Base-by-base conservation (phyloP, 2,797 vertebrate genomes). In the Hapalemur alaotrensis region DNA sequence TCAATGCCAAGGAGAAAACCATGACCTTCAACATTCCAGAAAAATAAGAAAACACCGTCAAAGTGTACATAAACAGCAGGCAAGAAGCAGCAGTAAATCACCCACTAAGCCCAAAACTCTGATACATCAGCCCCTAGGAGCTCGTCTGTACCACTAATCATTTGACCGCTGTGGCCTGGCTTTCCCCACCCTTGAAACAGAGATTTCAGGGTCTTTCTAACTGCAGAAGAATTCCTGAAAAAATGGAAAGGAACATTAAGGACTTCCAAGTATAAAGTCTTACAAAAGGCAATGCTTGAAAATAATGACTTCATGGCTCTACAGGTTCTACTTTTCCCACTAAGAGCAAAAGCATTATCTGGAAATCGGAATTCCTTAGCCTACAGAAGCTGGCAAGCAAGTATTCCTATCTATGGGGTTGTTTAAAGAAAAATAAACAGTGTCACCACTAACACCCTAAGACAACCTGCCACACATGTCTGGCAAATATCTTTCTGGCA, bases 311-410 rank as follows among this genome's bases (percentile, higher is more conserved):
- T 73, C 35, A 52, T 20, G 50, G 43, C 20, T 54, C 59, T 91
- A 20, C 59, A n/a, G 59, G n/a, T 93, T 93, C 65, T 48, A 30
- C 67, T 81, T 76, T 76, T 70, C 57, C 67, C 92, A 69, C 1
- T 46, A 61, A 93, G 4, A 84, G 75, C 69, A 84, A 67, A 84
- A 94, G 38, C 35, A 13, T 63, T 59, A 95, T 30, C 75, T 93
- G 79, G 70, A 96, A 80, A 76, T 78, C 89, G 83, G 69, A 85
- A 86, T 86, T 92, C 75, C 89, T 95, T 30, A 69, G 32, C 43
- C 35, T 63, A 20, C 3, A 65, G 70, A 94, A n/a, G 73, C 59
- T 17, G 48, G 12, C 41, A 18, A 79, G 72, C 50, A 88, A 69
- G 35, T 12, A 65, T 67, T 87, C 52, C 67, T 54, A 83, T 17